A percentile compares a stretch with the other conserved stretches of the same genome.
phyloP scores from a whole-genome alignment of 2,797 vertebrate species.

The Phrynocephalus forsythii region DNA sequence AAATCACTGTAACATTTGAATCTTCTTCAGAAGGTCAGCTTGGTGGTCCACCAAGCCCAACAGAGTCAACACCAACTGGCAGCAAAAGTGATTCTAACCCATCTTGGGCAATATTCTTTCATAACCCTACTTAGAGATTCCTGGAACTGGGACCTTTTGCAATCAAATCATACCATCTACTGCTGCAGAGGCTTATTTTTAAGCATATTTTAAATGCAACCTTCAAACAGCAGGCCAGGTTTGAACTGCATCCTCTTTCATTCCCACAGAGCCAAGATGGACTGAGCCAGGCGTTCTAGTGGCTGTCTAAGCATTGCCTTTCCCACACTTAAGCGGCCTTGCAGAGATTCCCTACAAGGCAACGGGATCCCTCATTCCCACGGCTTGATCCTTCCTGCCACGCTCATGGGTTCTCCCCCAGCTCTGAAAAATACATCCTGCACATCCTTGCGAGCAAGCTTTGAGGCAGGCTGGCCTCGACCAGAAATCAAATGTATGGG shows the following conservation, averaged over 20 bases:
- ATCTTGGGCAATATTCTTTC: too few species aligned
- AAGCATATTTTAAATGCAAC: too few species aligned
- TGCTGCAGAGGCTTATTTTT: background rate
- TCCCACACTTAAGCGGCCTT: background rate
- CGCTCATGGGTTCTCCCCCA: background rate
- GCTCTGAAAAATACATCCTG: background rate
- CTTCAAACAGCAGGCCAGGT: background rate
- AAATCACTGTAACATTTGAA: too few species aligned
- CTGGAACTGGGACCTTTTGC: too few species aligned
- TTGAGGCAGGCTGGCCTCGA: background rate
- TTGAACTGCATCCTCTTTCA: background rate
- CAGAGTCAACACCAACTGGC: too few species aligned
- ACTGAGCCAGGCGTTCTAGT: conserved; percentile 28
- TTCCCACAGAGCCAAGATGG: conserved; percentile 2
- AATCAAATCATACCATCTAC: too few species aligned
- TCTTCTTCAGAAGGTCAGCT: too few species aligned
- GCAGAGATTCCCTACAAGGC: background rate
- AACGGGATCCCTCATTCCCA: background rate
- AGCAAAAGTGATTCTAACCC: too few species aligned
- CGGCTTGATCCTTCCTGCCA: background rate
- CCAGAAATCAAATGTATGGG: background rate
- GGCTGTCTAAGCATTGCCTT: too few species aligned
- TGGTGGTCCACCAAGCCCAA: too few species aligned
- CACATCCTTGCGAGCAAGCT: background rate
- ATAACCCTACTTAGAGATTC: too few species aligned